phyloP scores from a whole-genome alignment of 2,888 invertebrate genomes.

The Heliothis peltigera region DNA sequence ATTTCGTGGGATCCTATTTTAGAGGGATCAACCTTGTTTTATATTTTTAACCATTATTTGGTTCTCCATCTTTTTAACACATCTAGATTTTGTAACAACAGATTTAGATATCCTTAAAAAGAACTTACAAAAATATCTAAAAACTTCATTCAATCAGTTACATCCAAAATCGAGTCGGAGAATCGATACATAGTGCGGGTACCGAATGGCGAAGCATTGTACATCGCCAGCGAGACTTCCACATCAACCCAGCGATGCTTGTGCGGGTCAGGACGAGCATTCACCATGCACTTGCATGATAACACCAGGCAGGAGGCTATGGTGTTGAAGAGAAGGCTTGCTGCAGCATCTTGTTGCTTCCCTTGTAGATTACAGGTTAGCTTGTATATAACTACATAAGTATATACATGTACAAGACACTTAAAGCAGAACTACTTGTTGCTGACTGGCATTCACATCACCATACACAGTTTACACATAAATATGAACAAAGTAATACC shows the following conservation, averaged over 20 bases:
- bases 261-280: conserved; percentile 93
- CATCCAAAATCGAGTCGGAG: conserved; percentile 91
- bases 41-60: no score
- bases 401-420: no score
- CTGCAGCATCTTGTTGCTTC: conserved; percentile 92
- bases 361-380: conserved; percentile 92
- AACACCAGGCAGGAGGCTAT: conserved; percentile 95
- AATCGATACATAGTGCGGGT: conserved; percentile 93
- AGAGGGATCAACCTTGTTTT: no score
- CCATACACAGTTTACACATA: no score
- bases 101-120: no score
- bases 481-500: no score
- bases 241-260: conserved; percentile 91
- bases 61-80: no score
- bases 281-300: conserved; percentile 95
- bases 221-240: conserved; percentile 93
- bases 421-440: no score
- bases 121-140: no score
- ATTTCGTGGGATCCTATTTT: no score
- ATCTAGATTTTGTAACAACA: no score
- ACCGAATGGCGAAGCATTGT: conserved; percentile 93
- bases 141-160: conserved; percentile 86
- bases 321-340: conserved; percentile 92
- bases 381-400: not conserved
- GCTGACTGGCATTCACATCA: no score